Evolutionary conservation across 2,888 invertebrate species (phyloP).

Genomic region (Neocrepidodera transversa): DNA sequence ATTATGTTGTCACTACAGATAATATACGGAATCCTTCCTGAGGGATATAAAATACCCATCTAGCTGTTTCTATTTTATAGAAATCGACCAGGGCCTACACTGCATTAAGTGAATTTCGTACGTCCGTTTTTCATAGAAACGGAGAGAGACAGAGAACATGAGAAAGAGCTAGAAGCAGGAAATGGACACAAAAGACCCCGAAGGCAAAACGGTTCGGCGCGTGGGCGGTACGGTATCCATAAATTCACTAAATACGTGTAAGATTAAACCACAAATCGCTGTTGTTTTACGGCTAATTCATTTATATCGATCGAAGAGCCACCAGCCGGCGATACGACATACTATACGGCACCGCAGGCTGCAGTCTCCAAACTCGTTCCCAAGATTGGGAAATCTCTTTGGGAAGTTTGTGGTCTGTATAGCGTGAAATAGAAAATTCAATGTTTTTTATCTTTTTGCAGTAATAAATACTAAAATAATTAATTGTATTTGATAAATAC

Average conservation of each 20-base stretch:
- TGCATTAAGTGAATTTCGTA: conserved; percentile 1
- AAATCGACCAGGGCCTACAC: neutral
- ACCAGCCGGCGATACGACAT: conserved; percentile 18
- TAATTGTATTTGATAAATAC: too few species aligned
- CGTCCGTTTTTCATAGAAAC: conserved; percentile 7
- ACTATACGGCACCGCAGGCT: conserved; percentile 37
- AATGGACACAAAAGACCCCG: conserved; percentile 44
- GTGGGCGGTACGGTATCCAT: conserved; percentile 55
- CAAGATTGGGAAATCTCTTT: conserved; percentile 27
- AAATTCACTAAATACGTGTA: conserved; percentile 60
- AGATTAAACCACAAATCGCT: conserved; percentile 62
- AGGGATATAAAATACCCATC: too few species aligned
- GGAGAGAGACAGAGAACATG: neutral
- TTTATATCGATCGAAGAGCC: conserved; percentile 57
- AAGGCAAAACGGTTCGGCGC: conserved; percentile 40
- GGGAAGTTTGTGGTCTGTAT: too few species aligned
- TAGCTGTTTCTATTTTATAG: too few species aligned
- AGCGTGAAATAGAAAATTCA: too few species aligned
- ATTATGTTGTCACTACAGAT: too few species aligned
- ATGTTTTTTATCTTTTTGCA: too few species aligned
- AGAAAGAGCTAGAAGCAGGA: conserved; percentile 16
- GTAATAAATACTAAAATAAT: too few species aligned
- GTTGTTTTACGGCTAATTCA: conserved; percentile 61
- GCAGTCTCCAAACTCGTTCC: too few species aligned
- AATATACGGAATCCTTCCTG: too few species aligned